Conservation (phyloP, 30 jellyfish, hydroid and myxozoan genomes). For the Phacellophora camtschatica region DNA sequence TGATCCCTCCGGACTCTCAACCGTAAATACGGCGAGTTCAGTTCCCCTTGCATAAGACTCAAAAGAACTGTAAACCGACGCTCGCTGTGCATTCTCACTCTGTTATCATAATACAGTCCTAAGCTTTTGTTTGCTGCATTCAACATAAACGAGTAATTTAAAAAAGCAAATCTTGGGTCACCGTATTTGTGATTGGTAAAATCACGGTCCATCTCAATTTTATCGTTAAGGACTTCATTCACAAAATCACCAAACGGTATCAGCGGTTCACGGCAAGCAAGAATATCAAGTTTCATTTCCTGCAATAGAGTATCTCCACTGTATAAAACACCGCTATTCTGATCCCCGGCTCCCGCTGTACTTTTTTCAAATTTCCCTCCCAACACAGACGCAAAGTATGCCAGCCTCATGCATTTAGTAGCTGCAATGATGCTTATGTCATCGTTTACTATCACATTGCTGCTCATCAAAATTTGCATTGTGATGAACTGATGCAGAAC, state of each 20-base stretch:
- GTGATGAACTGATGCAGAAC: conserved; percentile 77
- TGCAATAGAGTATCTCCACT: conserved; percentile 40
- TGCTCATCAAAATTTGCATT: conserved; percentile 31
- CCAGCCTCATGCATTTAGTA: conserved; percentile 65
- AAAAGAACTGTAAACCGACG: conserved; percentile 55
- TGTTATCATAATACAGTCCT: conserved; percentile 84
- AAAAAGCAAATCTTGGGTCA: conserved; percentile 71
- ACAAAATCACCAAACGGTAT: conserved; percentile 67
- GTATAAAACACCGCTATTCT: not conserved
- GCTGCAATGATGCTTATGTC: conserved; percentile 66
- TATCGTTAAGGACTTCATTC: conserved; percentile 72
- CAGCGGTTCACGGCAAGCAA: conserved; percentile 63
- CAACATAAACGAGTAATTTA: conserved; percentile 68
- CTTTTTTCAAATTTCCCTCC: conserved; percentile 62
- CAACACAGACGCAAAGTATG: conserved; percentile 64
- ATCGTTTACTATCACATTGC: conserved; percentile 69
- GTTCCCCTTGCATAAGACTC: conserved; percentile 60
- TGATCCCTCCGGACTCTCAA: conserved; percentile 82
- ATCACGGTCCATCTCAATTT: conserved; percentile 87
- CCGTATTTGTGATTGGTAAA: conserved; percentile 65
- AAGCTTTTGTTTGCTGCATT: conserved; percentile 79
- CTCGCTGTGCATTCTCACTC: conserved; percentile 85
- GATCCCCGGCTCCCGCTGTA: not conserved
- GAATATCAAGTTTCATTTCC: conserved; percentile 13
- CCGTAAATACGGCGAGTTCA: conserved; percentile 72